Evolutionary conservation across 2,113 vertebrate genomes (phyloP), one percentile per base, ranked within the genome.

Genomic region (Paramormyrops kingsleyae): DNA sequence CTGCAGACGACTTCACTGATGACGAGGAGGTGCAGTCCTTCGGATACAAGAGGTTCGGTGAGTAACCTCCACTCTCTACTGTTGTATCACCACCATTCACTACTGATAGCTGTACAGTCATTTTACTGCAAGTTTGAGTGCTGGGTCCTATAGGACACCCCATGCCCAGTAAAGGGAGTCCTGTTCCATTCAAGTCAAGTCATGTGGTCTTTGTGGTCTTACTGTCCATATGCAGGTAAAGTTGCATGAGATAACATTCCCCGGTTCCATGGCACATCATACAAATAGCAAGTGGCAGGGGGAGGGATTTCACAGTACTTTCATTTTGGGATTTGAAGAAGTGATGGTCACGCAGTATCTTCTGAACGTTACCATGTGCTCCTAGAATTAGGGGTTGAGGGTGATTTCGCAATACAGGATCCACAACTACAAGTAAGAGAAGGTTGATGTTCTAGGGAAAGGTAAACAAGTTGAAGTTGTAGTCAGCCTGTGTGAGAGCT

Each of bases 1-100:
- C 93, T 91, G 3, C 93, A 99, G 98, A 99, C 97, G 98, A 99
- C 92, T 99, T 98, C 93, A 95, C 95, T 90, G 98, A 99, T 95
- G 98, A 99, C 95, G 98, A 99, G 94, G 98, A 99, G 96, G 97
- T 99, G 92, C 98, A 99, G 93, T 99, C 98, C 96, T 99, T 99
- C 91, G 98, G 98, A 96, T 99, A 99, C 96, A 99, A 99, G 97
- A 95, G 98, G 93, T 99, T 99, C 95, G 98, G 98, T 99, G 94
- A 98, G 98, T 98, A 88, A 15, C 15, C 15, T 44, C 24, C 49
- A 1, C 27, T 24, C 35, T 90, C 91, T 49, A 31, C 77, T 49
- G 27, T 39, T 1, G 15, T 35, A 27, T 15, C 17, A 35, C 31
- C 46, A 44, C 17, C 87, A 15, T 44, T 6, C 52, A 4, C 35